Percentiles rank a stretch among this genome's conserved stretches.
These are phyloP conservation scores for Cylas formicarius DNA, from an alignment of 1,140 invertebrate species.

Conservation along the genomic window DNA sequence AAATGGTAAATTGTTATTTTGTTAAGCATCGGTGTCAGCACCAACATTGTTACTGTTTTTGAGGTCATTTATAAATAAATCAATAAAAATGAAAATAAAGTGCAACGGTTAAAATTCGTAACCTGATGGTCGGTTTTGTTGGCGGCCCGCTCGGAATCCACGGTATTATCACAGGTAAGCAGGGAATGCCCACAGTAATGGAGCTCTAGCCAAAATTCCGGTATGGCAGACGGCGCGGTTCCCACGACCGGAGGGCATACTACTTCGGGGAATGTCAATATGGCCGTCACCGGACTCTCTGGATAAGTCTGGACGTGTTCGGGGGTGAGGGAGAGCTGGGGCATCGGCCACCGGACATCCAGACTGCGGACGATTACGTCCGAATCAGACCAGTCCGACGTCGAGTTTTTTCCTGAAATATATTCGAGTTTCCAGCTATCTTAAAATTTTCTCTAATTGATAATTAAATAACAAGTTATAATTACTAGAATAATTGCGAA, in stretches of 20 bases:
- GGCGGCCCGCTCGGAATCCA: constrained; percentile 17
- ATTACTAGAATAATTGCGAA: no score
- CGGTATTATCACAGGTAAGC: constrained; percentile 33
- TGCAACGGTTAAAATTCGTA: constrained; percentile 10
- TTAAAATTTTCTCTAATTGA: constrained; percentile 31
- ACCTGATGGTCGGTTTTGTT: constrained; percentile 29
- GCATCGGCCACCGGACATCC: constrained; percentile 72
- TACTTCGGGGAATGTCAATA: constrained; percentile 62
- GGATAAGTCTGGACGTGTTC: constrained; percentile 72
- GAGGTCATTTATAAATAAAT: no score
- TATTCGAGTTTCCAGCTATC: constrained; percentile 16
- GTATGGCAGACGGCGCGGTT: constrained; percentile 50
- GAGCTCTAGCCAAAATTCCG: constrained; percentile 65
- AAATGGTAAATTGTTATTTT: no score
- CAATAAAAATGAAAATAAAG: no score
- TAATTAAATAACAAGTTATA: background rate
- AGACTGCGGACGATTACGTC: constrained; percentile 51
- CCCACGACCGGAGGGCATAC: constrained; percentile 53
- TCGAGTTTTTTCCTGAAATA: constrained; percentile 15
- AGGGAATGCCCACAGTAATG: constrained; percentile 62
- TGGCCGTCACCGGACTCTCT: constrained; percentile 59
- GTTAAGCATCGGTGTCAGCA: no score
- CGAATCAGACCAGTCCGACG: constrained; percentile 9
- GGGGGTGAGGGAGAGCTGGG: constrained; percentile 61
- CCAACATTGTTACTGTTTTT: no score